phyloP scores from a whole-genome alignment of 2,797 vertebrate genomes.

The Novumbra hubbsi region DNA sequence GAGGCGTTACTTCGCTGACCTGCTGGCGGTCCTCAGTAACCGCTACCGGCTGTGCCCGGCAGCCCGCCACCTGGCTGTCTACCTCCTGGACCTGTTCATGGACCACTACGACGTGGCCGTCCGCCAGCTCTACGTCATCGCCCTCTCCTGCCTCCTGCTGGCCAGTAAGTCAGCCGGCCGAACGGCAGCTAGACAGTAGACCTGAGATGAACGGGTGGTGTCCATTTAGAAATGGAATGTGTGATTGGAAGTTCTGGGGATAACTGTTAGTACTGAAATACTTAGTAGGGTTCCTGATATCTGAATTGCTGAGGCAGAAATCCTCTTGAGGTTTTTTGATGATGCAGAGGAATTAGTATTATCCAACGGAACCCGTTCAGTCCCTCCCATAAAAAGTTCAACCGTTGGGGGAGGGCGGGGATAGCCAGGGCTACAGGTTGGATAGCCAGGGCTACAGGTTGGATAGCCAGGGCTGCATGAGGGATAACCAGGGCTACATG shows the following conservation, averaged over 20 bases:
- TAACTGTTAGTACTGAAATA: not conserved
- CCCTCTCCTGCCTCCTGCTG: conserved; percentile 77
- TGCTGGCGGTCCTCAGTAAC: conserved; percentile 72
- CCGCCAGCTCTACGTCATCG: conserved; percentile 70
- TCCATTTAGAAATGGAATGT: not conserved
- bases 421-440: too few relatives aligned
- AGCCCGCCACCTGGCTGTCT: conserved; percentile 74
- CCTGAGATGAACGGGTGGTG: not conserved
- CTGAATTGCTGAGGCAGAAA: not conserved
- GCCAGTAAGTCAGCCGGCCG: conserved; percentile 70
- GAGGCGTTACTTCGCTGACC: conserved; percentile 74
- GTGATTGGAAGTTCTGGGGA: not conserved
- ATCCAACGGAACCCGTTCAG: too few relatives aligned
- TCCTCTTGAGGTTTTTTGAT: not conserved
- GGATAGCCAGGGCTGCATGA: too few relatives aligned
- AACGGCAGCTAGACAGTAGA: not conserved
- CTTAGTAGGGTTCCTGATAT: not conserved
- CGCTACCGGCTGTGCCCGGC: conserved; percentile 70
- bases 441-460: too few relatives aligned
- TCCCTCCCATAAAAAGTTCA: too few relatives aligned
- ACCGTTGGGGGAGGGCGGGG: too few relatives aligned
- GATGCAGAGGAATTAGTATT: not conserved
- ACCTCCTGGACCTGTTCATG: conserved; percentile 76
- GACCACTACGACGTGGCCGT: conserved; percentile 66
- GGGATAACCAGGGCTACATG: too few relatives aligned